These are phyloP conservation scores for Erynnis tages DNA, from an alignment of 2,888 invertebrate species.

Conservation along the genomic window DNA sequence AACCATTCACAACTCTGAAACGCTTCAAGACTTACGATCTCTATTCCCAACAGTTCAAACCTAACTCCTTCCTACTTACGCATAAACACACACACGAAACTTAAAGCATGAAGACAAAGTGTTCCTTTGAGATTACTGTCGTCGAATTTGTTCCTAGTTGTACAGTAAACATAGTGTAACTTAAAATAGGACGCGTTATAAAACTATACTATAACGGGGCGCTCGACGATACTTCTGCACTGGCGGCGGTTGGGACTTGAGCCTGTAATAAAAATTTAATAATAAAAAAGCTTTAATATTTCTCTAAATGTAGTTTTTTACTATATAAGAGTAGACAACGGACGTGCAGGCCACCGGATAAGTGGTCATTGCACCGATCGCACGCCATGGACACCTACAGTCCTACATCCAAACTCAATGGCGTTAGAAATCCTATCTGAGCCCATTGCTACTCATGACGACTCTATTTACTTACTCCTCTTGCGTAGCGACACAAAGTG, in stretches of 20 bases:
- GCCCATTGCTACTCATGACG: too few relatives aligned
- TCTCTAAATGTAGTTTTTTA: too few relatives aligned
- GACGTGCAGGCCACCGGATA: too few relatives aligned
- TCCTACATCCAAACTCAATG: too few relatives aligned
- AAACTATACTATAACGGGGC: constrained; percentile 72
- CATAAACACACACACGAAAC: constrained; percentile 38
- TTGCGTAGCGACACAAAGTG: too few relatives aligned
- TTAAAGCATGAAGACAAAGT: constrained; percentile 67
- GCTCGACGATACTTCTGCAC: constrained; percentile 63
- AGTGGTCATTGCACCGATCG: too few relatives aligned
- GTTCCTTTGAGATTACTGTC: constrained; percentile 66
- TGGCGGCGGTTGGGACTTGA: constrained; percentile 52
- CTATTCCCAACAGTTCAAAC: not conserved
- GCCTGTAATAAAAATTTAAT: constrained; percentile 42
- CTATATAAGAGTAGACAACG: too few relatives aligned
- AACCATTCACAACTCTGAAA: constrained; percentile 7
- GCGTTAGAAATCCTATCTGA: too few relatives aligned
- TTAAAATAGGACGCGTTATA: constrained; percentile 53
- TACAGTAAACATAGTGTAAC: constrained; percentile 62
- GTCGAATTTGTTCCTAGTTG: constrained; percentile 76
- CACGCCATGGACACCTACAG: too few relatives aligned
- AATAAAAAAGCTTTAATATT: too few relatives aligned
- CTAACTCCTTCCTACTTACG: constrained; percentile 24
- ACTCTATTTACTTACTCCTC: too few relatives aligned
- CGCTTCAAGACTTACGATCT: constrained; percentile 4